Conservation (phyloP, 2,797 vertebrate genomes). For the Carapus acus region DNA sequence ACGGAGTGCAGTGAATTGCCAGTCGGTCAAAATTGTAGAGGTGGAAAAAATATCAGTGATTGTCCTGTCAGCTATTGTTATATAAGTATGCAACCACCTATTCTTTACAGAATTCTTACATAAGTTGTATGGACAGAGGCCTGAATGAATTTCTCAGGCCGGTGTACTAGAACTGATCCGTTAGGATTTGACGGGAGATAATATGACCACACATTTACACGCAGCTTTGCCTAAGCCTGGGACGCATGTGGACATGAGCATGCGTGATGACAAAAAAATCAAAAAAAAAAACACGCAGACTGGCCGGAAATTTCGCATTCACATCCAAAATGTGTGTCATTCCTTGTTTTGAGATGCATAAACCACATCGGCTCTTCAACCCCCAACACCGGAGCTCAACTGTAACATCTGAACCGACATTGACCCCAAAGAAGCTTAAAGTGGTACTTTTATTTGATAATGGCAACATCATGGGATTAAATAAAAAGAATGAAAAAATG, state of each 20-base stretch:
- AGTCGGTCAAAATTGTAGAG: no score
- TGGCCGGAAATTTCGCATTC: constrained; percentile 24
- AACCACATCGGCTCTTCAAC: no score
- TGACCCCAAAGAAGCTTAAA: no score
- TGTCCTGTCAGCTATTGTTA: constrained; percentile 21
- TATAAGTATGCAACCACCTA: constrained; percentile 35
- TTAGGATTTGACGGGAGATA: constrained; percentile 58
- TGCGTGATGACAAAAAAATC: constrained; percentile 24
- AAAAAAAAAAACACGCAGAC: not conserved
- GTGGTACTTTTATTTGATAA: no score
- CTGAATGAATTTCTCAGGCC: constrained; percentile 38
- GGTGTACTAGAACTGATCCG: constrained; percentile 39
- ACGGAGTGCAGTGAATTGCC: no score
- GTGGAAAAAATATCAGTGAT: not conserved
- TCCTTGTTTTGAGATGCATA: constrained; percentile 3
- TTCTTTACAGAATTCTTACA: constrained; percentile 43
- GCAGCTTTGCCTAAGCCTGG: constrained; percentile 59
- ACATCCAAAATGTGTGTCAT: constrained; percentile 29
- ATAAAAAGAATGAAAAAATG: no score
- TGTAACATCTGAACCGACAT: no score
- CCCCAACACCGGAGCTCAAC: no score
- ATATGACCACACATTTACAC: constrained; percentile 60
- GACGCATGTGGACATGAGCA: constrained; percentile 43
- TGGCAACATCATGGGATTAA: no score
- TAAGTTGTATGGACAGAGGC: constrained; percentile 41